These are phyloP conservation scores for Galeopsomyia nigrocyanea DNA, from an alignment of 2,888 invertebrate genomes.

Conservation along the genomic window DNA sequence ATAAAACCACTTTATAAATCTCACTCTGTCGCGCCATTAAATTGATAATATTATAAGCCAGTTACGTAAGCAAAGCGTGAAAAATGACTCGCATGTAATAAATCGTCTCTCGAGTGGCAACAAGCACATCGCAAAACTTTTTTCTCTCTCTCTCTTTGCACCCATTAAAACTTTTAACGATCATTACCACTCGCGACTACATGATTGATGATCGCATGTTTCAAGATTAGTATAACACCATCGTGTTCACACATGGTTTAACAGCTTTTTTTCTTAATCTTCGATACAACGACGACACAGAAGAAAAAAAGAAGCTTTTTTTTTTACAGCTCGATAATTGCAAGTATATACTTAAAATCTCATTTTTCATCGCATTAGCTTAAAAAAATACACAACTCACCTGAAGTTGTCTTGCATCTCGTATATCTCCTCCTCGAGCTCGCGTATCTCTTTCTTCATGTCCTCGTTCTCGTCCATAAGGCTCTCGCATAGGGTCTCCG, in stretches of 20 bases:
- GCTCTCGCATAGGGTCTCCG: constrained; percentile 93
- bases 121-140: neutral
- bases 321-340: too few species aligned
- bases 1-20: constrained; percentile 31
- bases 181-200: too few species aligned
- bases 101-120: neutral
- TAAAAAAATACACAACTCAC: constrained; percentile 62
- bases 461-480: constrained; percentile 97
- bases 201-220: too few species aligned
- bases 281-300: too few species aligned
- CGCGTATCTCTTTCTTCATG: constrained; percentile 91
- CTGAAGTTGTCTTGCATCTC: constrained; percentile 98
- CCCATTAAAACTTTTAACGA: too few species aligned
- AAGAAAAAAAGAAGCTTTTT: too few species aligned
- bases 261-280: too few species aligned
- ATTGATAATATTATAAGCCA: neutral
- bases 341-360: too few species aligned
- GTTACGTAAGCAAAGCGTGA: neutral
- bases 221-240: too few species aligned
- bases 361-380: too few species aligned
- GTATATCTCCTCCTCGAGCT: constrained; percentile 97
- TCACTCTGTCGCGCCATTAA: neutral
- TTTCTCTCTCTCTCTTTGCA: too few species aligned
- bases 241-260: too few species aligned
- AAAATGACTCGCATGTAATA: neutral